Evolutionary conservation across 2,113 vertebrate species (phyloP).

Genomic region (Platysteira castanea): DNA sequence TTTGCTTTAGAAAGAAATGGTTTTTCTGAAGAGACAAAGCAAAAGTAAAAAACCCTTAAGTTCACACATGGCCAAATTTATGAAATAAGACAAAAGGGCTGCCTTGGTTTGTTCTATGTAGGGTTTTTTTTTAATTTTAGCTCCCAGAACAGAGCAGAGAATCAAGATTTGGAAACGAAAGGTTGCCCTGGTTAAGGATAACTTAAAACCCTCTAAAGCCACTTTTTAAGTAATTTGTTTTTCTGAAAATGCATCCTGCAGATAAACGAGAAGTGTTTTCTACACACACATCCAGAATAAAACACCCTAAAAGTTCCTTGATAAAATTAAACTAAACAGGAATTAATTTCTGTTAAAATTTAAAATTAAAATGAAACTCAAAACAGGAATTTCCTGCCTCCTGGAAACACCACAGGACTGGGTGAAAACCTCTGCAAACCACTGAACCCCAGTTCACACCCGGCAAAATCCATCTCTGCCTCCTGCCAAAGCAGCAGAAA

Average conservation of each 20-base stretch:
- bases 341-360: neutral
- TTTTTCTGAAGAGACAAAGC: neutral
- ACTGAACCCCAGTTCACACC: neutral
- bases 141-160: neutral
- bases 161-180: neutral
- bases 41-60: neutral
- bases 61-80: neutral
- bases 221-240: neutral
- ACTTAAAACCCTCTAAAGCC: neutral
- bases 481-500: neutral
- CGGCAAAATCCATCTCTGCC: neutral
- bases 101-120: neutral
- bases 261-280: neutral
- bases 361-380: neutral
- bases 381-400: neutral
- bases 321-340: neutral
- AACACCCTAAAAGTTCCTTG: neutral
- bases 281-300: neutral
- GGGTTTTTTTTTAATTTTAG: neutral
- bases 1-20: neutral
- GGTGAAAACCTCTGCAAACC: neutral
- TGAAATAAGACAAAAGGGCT: neutral
- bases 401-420: neutral
- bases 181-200: neutral
- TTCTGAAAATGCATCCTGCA: neutral